Percentiles rank a stretch among this genome's conserved stretches.
These are phyloP conservation scores for Pachliopta kotzebuea DNA, from an alignment of 2,888 invertebrate species.

Conservation along the genomic window DNA sequence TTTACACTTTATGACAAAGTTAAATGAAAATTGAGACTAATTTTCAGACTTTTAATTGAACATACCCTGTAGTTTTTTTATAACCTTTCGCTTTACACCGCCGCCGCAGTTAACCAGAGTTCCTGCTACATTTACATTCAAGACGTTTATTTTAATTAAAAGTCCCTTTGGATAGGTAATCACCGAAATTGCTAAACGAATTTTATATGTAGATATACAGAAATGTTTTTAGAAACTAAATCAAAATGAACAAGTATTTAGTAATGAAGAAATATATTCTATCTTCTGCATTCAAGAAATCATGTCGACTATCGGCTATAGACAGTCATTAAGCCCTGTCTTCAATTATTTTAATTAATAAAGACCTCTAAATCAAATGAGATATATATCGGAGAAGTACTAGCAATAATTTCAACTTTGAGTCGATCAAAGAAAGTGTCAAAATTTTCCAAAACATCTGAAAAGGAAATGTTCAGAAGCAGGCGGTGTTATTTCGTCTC, in stretches of 20 bases:
- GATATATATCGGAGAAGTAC: no score
- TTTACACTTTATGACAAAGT: slow-evolving; percentile 33
- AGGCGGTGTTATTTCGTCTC: slow-evolving; percentile 2
- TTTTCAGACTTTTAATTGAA: slow-evolving; percentile 30
- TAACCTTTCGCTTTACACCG: slow-evolving; percentile 5
- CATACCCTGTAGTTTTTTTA: slow-evolving; percentile 15
- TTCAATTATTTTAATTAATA: no score
- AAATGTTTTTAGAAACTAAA: no score
- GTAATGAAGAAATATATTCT: no score
- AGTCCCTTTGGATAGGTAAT: background rate
- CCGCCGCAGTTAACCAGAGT: background rate
- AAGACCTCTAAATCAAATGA: no score
- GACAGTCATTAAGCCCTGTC: no score
- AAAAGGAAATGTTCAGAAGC: background rate
- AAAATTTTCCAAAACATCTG: background rate
- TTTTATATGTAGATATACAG: no score
- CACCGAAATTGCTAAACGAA: background rate
- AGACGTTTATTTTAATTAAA: slow-evolving; percentile 6
- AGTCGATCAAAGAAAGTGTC: background rate
- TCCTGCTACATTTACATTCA: background rate
- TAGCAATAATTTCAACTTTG: background rate
- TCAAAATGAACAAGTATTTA: no score
- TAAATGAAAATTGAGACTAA: slow-evolving; percentile 43
- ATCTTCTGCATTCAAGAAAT: no score
- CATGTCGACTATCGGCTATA: no score